phyloP scores from a whole-genome alignment of 2,113 vertebrate species.

The cattle (Bos taurus) region ARS-UCD2.0 NC_037329.1:122410001-122410500 shows the following conservation, averaged over 20 bases:
- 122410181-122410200: background rate
- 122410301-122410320: background rate
- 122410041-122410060: background rate
- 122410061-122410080: background rate
- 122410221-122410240: background rate
- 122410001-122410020: background rate
- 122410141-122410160: background rate
- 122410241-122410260: background rate
- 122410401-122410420: background rate
- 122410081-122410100: no score
- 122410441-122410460: background rate
- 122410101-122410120: background rate
- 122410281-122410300: background rate
- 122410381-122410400: background rate
- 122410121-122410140: background rate
- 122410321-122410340: background rate
- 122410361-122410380: background rate
- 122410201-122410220: background rate
- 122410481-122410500: background rate
- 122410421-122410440: background rate
- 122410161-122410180: background rate
- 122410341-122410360: background rate
- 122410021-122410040: background rate
- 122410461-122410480: background rate
- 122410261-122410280: background rate